Base-by-base conservation (phyloP, 2,113 vertebrate species). In the Rhinolophus ferrumequinum region DNA sequence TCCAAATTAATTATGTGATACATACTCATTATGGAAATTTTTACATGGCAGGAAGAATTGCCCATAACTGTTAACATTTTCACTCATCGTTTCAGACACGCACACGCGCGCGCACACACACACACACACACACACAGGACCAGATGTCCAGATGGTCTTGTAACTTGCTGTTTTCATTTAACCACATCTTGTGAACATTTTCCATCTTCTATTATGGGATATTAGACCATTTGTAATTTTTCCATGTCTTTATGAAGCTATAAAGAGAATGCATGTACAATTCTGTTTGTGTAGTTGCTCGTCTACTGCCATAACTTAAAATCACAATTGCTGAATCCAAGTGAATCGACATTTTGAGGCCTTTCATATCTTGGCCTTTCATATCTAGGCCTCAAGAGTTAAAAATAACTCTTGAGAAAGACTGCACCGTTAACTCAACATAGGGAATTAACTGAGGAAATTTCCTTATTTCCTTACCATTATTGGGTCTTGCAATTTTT, bases 281-380 rank as follows among this genome's bases (percentile, higher is more conserved):
- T 70, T 83, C 52, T 77, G 24, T 88, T 90, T 75, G 66, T 67
- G 10, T 12, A 22, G 15, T 79, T 77, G 47, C 21, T 96, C 26
- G 26, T 58, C 85, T 92, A 44, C 21, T 92, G 13, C 24, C 35
- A 54, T 73, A 83, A 69, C 73, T 94, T 93, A 94, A 88, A 93
- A 92, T n/a, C 19, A 33, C 3, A 38, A 77, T 84, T 87, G 93
- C 26, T 41, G 19, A 87, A 83, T 92, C 30, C 87, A 93, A 80
- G 44, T 7, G 6, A 93, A 95, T n/a, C 54, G 0, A 69, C 50
- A 73, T 52, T 82, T 50, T 67, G 88, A 86, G n/a, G 1, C n/a
- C 54, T 81, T 72, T 81, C 28, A 30, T 54, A 26, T 38, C 44
- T 88, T n/a, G n/a, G 1, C n/a, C 54, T 81, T 72, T 81, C 28